Conservation (phyloP, 2,797 vertebrate species). For the Eupleurogrammus muticus region DNA sequence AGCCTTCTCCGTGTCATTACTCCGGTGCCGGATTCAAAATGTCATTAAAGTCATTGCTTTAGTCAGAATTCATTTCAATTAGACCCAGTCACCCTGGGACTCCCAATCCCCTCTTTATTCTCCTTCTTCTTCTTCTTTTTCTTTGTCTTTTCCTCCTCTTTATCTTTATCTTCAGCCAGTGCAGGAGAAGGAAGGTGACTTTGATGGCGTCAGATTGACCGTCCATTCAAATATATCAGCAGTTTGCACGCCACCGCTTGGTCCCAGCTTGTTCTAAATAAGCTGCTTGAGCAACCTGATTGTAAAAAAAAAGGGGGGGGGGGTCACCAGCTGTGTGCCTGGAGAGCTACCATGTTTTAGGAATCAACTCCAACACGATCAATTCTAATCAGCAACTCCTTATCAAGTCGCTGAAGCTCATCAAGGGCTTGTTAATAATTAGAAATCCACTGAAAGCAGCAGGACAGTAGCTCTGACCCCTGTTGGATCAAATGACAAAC, state of each 20-base stretch:
- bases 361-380: no score
- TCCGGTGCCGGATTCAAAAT: conserved; percentile 78
- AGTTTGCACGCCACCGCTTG: neutral
- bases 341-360: no score
- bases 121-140: neutral
- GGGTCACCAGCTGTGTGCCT: no score
- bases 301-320: no score
- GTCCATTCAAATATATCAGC: neutral
- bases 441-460: no score
- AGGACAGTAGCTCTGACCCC: no score
- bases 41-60: conserved; percentile 80
- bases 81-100: conserved; percentile 72
- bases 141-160: conserved; percentile 3
- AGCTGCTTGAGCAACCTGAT: neutral
- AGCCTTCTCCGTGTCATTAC: conserved; percentile 73
- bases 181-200: conserved; percentile 43
- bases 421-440: no score
- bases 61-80: conserved; percentile 82
- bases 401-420: no score
- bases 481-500: no score
- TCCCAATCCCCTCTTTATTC: conserved; percentile 35
- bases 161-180: conserved; percentile 19
- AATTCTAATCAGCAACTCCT: no score
- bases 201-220: conserved; percentile 25
- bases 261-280: neutral